Percentiles rank a stretch among this genome's conserved stretches.
Evolutionary conservation across 2,797 vertebrate genomes (phyloP).

Genomic region (Cirrhinus mrigala): DNA sequence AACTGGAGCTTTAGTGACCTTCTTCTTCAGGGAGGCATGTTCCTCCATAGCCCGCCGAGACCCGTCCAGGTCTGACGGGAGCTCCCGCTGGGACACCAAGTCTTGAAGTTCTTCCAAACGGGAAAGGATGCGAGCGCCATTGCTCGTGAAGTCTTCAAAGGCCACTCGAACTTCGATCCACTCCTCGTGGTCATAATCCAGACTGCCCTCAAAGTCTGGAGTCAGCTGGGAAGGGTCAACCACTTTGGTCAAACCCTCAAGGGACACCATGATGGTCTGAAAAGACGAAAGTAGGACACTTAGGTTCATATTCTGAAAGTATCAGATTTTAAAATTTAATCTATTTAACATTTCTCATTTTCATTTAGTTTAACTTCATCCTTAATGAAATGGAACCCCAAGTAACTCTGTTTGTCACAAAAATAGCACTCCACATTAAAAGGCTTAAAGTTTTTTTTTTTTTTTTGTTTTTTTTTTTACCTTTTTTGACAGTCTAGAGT

Average conservation of each 20-base stretch:
- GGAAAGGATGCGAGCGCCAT: constrained; percentile 89
- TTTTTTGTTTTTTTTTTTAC: no score
- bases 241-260: constrained; percentile 97
- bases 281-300: neutral
- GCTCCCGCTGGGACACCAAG: constrained; percentile 91
- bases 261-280: constrained; percentile 97
- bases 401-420: neutral
- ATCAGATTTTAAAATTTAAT: neutral
- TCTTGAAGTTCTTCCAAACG: constrained; percentile 96
- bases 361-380: neutral
- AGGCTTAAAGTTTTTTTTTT: no score
- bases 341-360: neutral
- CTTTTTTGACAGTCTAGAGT: no score
- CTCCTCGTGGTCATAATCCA: constrained; percentile 97
- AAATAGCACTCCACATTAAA: neutral
- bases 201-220: constrained; percentile 94
- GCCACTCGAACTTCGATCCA: constrained; percentile 95
- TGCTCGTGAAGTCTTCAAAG: constrained; percentile 95
- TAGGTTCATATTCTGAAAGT: neutral
- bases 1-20: constrained; percentile 93
- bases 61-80: constrained; percentile 94
- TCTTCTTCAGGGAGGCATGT: constrained; percentile 92
- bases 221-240: constrained; percentile 98
- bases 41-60: constrained; percentile 95
- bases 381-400: neutral